These are phyloP conservation scores for Tanypteryx hageni DNA, from an alignment of 2,888 invertebrate species.

Conservation along the genomic window DNA sequence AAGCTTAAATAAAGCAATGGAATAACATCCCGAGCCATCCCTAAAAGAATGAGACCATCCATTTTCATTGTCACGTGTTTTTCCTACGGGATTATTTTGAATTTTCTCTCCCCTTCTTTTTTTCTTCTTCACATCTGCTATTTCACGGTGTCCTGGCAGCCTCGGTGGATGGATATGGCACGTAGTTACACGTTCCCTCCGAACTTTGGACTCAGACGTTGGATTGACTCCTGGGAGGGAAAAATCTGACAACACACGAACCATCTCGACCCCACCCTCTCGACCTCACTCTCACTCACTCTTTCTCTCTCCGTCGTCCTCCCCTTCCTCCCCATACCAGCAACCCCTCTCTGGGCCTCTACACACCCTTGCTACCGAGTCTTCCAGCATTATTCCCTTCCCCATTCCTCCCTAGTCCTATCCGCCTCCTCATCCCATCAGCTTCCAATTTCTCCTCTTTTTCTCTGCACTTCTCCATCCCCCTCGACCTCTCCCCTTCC, in stretches of 20 bases:
- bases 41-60: neutral
- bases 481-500: neutral
- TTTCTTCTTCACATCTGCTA: neutral
- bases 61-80: conserved; percentile 1
- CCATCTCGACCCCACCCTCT: neutral
- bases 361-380: neutral
- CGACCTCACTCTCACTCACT: neutral
- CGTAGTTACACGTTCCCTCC: conserved; percentile 27
- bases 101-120: neutral
- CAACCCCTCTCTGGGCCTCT: neutral
- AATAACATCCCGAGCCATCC: neutral
- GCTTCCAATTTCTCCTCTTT: neutral
- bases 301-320: neutral
- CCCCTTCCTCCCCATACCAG: neutral
- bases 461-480: neutral
- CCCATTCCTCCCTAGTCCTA: too few relatives aligned
- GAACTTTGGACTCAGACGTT: conserved; percentile 16
- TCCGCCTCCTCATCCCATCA: neutral
- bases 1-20: conserved; percentile 6
- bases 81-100: conserved; percentile 15
- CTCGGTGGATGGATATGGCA: conserved; percentile 16
- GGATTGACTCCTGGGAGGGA: conserved; percentile 29
- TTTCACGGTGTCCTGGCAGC: conserved; percentile 25
- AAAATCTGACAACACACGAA: conserved; percentile 19
- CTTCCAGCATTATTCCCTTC: neutral